Evolutionary conservation across 2,888 invertebrate genomes (phyloP).

Genomic region (Venusia cambrica): DNA sequence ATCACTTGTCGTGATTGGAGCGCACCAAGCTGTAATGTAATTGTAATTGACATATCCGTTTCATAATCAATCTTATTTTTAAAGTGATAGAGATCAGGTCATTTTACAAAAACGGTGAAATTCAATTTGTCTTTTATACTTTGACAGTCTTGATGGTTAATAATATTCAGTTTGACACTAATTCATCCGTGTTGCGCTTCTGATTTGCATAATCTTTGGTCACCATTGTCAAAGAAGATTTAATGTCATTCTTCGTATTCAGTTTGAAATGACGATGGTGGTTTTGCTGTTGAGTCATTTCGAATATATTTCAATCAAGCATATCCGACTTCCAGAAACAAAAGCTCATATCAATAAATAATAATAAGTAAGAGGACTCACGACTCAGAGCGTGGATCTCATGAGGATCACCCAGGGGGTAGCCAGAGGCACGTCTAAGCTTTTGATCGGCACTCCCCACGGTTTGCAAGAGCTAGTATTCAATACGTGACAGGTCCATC

Average conservation of each 20-base stretch:
- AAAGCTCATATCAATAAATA: no score
- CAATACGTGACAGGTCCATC: no score
- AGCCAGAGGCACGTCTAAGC: no score
- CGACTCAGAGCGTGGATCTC: no score
- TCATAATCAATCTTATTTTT: conserved; percentile 16
- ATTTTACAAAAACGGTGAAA: conserved; percentile 7
- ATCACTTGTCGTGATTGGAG: conserved; percentile 52
- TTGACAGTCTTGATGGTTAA: conserved; percentile 44
- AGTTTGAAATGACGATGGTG: conserved; percentile 7
- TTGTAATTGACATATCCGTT: conserved; percentile 12
- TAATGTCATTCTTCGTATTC: conserved; percentile 19
- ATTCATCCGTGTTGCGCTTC: conserved; percentile 55
- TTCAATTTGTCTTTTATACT: conserved; percentile 35
- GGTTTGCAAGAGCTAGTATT: no score
- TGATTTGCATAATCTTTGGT: conserved; percentile 61
- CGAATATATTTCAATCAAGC: conserved; percentile 8
- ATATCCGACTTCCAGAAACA: conserved; percentile 4
- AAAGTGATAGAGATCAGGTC: conserved; percentile 18
- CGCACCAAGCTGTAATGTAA: conserved; percentile 36
- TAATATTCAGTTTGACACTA: conserved; percentile 56
- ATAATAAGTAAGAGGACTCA: no score
- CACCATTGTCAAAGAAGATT: conserved; percentile 37
- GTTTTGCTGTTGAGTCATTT: conserved; percentile 15
- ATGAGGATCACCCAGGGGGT: no score
- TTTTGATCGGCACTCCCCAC: no score